Evolutionary conservation across 2,113 vertebrate genomes (phyloP), one percentile per base, ranked within the genome.

Genomic region (Cacatua alba): DNA sequence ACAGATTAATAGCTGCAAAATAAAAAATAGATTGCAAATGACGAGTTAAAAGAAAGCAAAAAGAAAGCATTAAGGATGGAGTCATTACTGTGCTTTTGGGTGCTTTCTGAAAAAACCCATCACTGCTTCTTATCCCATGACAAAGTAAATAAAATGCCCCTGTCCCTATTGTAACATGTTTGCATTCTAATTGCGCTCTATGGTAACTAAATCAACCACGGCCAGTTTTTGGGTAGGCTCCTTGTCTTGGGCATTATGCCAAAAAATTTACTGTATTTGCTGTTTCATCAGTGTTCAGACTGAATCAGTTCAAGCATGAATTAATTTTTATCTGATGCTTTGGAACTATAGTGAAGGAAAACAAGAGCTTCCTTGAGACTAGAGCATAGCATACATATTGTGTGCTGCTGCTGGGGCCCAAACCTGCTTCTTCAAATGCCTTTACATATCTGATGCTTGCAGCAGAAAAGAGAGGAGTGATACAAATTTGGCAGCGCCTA

Each of bases 321-420:
- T 26, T 89, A 79, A 13, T 81, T 95, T 75, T 37, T 68, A 64
- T 51, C 57, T 81, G 59, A n/a, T 19, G 7, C 17, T 77, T 72
- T 90, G 81, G 35, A 87, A 25, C 8, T 25, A 7, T 5, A 62
- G 21, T 11, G 24, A 78, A 68, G 41, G 53, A 71, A 44, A 74
- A 13, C 4, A 37, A 37, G 28, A 16, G 23, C 83, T 94, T 95
- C 33, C 72, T 33, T 55, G 48, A 48, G 75, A 39, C 19, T 48
- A 41, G 21, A 60, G 23, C 0, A 0, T 14, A 18, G 13, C 1
- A 7, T 15, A 29, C 10, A 11, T 20, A 7, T 6, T 41, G 41
- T 0, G 7, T 3, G 28, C 20, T 62, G 74, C 35, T 80, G 33
- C 72, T 55, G 76, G 37, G 70, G 2, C n/a, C 21, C 49, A 69